Percentiles rank a stretch among this genome's conserved stretches.
phyloP scores from a whole-genome alignment of 2,113 vertebrate species.

The Petaurus breviceps region DNA sequence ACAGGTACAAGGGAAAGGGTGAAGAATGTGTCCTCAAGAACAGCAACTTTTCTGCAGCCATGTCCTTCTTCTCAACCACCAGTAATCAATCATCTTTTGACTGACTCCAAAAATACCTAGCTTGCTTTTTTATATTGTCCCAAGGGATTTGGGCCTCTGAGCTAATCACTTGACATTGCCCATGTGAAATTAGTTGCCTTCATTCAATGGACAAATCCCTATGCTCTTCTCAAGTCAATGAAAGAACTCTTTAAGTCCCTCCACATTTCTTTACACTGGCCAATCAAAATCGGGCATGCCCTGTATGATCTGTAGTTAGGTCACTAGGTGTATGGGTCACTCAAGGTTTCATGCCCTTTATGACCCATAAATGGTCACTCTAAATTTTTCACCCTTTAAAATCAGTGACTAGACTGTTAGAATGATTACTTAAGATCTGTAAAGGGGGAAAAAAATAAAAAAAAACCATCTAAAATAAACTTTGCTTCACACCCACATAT shows the following conservation, averaged over 20 bases:
- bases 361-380: not conserved
- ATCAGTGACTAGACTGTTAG: not conserved
- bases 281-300: not conserved
- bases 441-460: not conserved
- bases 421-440: not conserved
- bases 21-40: not conserved
- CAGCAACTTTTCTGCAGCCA: not conserved
- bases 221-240: not conserved
- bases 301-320: not conserved
- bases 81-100: not conserved
- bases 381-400: not conserved
- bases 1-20: not conserved
- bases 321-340: not conserved
- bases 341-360: not conserved
- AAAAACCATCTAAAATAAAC: not conserved
- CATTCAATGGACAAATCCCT: not conserved
- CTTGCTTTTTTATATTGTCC: not conserved
- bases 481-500: not conserved
- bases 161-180: not conserved
- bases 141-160: not conserved
- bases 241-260: not conserved
- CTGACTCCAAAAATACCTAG: not conserved
- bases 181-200: not conserved
- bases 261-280: not conserved
- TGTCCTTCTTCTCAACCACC: not conserved